A percentile compares a stretch with the other conserved stretches of the same genome.
Evolutionary conservation across 2,888 invertebrate species (phyloP).

Genomic region (Orgyia antiqua): DNA sequence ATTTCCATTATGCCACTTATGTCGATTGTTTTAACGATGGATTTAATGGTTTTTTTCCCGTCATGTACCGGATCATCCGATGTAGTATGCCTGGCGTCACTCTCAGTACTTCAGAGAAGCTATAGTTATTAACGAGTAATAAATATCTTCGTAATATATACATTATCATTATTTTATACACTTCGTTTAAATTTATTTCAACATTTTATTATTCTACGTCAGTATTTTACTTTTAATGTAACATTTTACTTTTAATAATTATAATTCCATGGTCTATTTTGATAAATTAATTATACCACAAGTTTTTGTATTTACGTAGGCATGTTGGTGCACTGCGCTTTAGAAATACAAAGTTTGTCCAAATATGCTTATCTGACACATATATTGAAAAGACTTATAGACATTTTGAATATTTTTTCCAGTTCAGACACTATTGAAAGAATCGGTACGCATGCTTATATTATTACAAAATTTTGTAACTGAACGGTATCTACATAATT

Average conservation of each 20-base stretch:
- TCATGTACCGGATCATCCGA: conserved; percentile 49
- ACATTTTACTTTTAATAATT: conserved; percentile 23
- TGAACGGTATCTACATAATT: conserved; percentile 10
- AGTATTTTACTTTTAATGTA: conserved; percentile 36
- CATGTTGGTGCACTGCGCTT: conserved; percentile 65
- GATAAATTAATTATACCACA: conserved; percentile 38
- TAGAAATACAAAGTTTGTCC: conserved; percentile 35
- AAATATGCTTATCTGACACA: conserved; percentile 29
- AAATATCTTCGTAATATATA: conserved; percentile 75
- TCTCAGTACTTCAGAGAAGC: conserved; percentile 98
- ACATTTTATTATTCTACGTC: conserved; percentile 53
- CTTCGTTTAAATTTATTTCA: conserved; percentile 49
- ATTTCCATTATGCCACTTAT: conserved; percentile 14
- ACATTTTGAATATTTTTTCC: conserved; percentile 51
- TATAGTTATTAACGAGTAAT: conserved; percentile 92
- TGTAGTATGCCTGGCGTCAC: conserved; percentile 95
- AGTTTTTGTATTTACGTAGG: conserved; percentile 46
- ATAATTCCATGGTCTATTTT: conserved; percentile 29
- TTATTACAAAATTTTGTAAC: conserved; percentile 17
- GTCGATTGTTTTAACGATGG: conserved; percentile 46
- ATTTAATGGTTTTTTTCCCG: conserved; percentile 59
- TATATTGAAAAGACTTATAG: conserved; percentile 36
- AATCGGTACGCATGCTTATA: conserved; percentile 66
- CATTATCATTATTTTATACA: conserved; percentile 61
- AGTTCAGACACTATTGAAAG: conserved; percentile 56